phyloP scores from a whole-genome alignment of 1,140 invertebrate genomes.

The Aphidius ervi region DNA sequence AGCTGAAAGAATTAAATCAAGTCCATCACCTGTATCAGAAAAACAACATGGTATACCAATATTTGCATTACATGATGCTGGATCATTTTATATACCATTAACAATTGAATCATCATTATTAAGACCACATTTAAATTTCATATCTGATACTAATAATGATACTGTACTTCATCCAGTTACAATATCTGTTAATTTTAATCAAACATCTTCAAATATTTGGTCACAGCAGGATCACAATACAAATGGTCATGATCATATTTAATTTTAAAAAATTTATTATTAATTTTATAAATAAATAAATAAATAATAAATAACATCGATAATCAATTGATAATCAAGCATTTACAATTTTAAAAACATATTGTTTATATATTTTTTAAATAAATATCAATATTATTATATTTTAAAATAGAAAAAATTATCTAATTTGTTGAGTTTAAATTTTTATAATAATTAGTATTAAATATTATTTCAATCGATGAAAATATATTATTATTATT shows the following conservation, averaged over 20 bases:
- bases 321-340: no score
- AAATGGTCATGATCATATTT: conserved; percentile 34
- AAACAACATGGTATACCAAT: conserved; percentile 62
- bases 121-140: conserved; percentile 63
- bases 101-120: conserved; percentile 78
- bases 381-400: no score
- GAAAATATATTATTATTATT: no score
- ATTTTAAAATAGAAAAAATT: no score
- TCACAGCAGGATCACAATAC: conserved; percentile 39
- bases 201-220: conserved; percentile 38
- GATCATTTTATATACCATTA: conserved; percentile 87
- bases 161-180: conserved; percentile 83
- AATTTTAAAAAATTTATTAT: conserved; percentile 8
- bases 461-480: no score
- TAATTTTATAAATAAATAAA: neutral
- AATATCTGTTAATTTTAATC: conserved; percentile 80
- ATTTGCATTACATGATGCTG: conserved; percentile 77
- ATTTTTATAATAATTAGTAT: no score
- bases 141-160: conserved; percentile 55
- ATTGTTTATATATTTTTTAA: no score
- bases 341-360: no score
- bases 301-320: neutral
- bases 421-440: no score
- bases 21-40: conserved; percentile 35
- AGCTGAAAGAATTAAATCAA: conserved; percentile 49